Conservation (phyloP, 2,113 vertebrate species). For the Ranitomeya variabilis region DNA sequence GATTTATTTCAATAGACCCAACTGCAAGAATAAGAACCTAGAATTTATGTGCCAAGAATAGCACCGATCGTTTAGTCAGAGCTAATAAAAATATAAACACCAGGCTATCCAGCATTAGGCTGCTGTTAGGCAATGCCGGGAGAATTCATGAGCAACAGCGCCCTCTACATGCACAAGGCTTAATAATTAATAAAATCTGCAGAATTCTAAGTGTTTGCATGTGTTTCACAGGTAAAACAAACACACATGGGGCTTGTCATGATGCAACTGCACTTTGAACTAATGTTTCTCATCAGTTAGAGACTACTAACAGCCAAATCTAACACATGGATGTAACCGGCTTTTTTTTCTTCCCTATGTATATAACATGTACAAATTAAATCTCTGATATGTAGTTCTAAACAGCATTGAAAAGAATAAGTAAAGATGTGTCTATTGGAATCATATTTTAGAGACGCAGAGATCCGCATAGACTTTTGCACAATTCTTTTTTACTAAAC, state of each 20-base stretch:
- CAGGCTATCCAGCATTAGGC: conserved; percentile 62
- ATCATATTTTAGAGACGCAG: not conserved
- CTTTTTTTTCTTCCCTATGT: not conserved
- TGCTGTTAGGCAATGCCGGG: conserved; percentile 62
- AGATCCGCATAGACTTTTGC: not conserved
- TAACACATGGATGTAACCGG: conserved; percentile 13
- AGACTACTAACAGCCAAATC: not conserved
- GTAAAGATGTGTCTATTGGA: not conserved
- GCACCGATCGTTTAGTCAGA: conserved; percentile 62
- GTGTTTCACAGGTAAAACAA: conserved; percentile 51
- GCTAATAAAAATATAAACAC: conserved; percentile 68
- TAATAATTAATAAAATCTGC: conserved; percentile 56
- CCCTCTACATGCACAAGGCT: conserved; percentile 75
- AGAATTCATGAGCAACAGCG: conserved; percentile 78
- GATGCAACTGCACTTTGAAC: conserved; percentile 28
- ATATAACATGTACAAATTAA: not conserved
- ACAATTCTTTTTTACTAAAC: not conserved
- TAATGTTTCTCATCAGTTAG: conserved; percentile 28
- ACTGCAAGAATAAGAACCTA: conserved; percentile 64
- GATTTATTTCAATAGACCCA: conserved; percentile 64
- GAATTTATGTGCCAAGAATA: conserved; percentile 64
- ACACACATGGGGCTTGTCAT: conserved; percentile 41
- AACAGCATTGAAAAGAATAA: not conserved
- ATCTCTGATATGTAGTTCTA: not conserved
- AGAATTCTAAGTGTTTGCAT: conserved; percentile 44